Base-by-base conservation (phyloP, 1,140 invertebrate species). In the Monomorium pharaonis region DNA sequence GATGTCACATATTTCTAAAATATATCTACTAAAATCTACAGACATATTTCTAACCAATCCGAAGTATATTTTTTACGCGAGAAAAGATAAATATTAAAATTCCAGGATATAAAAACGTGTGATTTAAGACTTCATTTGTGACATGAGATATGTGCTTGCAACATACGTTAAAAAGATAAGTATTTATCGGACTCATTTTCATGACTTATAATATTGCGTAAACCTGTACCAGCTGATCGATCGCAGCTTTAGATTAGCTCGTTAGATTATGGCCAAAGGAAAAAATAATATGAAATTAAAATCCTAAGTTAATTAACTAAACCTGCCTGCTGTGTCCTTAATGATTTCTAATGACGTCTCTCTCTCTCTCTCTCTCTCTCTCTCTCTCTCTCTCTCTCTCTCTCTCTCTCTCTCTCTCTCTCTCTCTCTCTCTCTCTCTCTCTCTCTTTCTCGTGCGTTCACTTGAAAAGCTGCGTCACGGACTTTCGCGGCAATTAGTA, bases 401-500 rank as follows among this genome's bases (percentile, higher is more conserved):
- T n/a, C n/a, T n/a, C n/a, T n/a, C n/a, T n/a, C n/a, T n/a, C n/a
- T n/a, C n/a, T n/a, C n/a, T n/a, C n/a, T n/a, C n/a, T n/a, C n/a
- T n/a, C n/a, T n/a, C n/a, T n/a, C n/a, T n/a, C n/a, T n/a, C n/a
- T n/a, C n/a, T n/a, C n/a, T n/a, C n/a, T n/a, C n/a, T n/a, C n/a
- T n/a, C n/a, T n/a, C n/a, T n/a, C n/a, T n/a, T n/a, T n/a, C n/a
- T 63, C 33, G 37, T n/a, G n/a, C 21, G 51, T 51, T 78, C 14
- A 0, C 14, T 80, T n/a, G 54, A 24, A 80, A 56, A 56, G 7
- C 30, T 51, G 18, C 49, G 2, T 80, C 77, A 81, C 16, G 18
- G 21, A 81, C 49, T 74, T 83, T 74, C 27, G n/a, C 51, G 27
- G 14, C 33, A 67, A 78, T 78, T 42, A 65, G 33, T 24, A 49